Evolutionary conservation across 2,113 vertebrate genomes (phyloP), one percentile per base, ranked within the genome.

Genomic region (Leucosticte australis): DNA sequence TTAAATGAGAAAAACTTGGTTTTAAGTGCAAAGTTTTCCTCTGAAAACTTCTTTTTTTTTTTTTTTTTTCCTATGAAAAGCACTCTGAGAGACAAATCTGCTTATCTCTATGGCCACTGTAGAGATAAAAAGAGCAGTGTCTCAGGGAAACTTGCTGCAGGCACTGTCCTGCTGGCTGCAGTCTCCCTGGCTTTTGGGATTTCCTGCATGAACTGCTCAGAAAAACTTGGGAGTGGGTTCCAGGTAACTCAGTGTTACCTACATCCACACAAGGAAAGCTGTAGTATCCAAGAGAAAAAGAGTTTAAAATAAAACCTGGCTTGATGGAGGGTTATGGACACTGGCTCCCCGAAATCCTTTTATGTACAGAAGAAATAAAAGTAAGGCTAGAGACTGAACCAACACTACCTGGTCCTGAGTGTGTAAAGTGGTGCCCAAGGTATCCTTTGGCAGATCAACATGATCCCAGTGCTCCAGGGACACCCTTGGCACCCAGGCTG

Each of bases 361-460:
- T 50, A 33, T 30, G 59, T 44, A 33, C 53, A 67, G 70, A 50
- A 52, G 75, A n/a, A 53, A 84, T 65, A 53, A 77, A 75, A 90
- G 22, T 70, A 91, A 92, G 83, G 82, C 70, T 59, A 50, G 39
- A 95, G 92, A 65, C 1, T 71, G 83, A 64, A 64, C 6, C 57
- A 68, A 70, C 26, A 15, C 55, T 42, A 37, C 77, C 83, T 93
- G 74, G 90, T 92, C 92, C 96, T 97, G 90, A 95, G 79, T 28
- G 78, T 79, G 94, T 87, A 71, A 62, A 87, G 88, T 20, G 57
- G 75, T 93, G 83, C 94, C 52, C 67, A 70, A 37, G 18, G 53
- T 33, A n/a, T 67, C 76, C 76, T 86, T 18, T 90, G 47, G 59
- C 47, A 96, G 98, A 98, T 97, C 97, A 98, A 97, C 95, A 55